Evolutionary conservation across 2,797 vertebrate genomes (phyloP).

Genomic region (Cercopithecus petaurista): DNA sequence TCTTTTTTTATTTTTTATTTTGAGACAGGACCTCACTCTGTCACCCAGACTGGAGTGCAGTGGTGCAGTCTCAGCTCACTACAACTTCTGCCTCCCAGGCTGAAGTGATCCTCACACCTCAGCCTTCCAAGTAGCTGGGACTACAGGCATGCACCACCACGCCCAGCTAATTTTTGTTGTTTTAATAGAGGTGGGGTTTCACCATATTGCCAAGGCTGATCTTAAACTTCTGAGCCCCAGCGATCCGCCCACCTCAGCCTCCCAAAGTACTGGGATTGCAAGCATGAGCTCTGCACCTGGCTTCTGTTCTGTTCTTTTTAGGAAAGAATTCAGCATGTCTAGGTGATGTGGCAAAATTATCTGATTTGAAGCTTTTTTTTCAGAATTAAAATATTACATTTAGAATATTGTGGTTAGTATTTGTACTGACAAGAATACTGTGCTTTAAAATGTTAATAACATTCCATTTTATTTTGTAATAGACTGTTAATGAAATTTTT

Average conservation of each 20-base stretch:
- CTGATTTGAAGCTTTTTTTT: conserved; percentile 71
- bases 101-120: background rate
- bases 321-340: conserved; percentile 67
- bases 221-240: background rate
- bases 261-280: background rate
- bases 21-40: background rate
- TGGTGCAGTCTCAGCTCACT: background rate
- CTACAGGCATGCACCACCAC: background rate
- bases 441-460: background rate
- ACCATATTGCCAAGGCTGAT: background rate
- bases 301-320: conserved; percentile 15
- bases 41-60: background rate
- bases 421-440: background rate
- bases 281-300: background rate
- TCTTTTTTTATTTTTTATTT: too few relatives aligned
- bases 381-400: background rate
- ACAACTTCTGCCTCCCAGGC: background rate
- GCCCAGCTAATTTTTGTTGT: background rate
- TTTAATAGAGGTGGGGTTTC: background rate
- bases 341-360: conserved; percentile 72
- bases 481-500: background rate
- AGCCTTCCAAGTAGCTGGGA: background rate
- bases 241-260: background rate
- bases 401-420: background rate
- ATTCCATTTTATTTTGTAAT: conserved; percentile 26